Conservation (phyloP, 2,888 invertebrate species). For the Boloria selene region DNA sequence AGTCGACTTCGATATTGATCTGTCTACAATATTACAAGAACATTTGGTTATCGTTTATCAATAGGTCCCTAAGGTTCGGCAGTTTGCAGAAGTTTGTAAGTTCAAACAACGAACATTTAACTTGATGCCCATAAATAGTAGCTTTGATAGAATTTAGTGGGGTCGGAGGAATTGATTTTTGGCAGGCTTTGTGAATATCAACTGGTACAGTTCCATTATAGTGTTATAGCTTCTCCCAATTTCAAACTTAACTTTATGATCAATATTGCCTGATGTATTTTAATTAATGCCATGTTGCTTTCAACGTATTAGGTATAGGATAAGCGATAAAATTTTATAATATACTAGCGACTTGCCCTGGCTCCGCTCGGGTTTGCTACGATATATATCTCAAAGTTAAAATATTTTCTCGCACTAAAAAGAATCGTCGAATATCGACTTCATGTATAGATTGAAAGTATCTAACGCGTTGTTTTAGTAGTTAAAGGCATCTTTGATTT, state of each 20-base stretch:
- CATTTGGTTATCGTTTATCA: constrained; percentile 26
- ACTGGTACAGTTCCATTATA: constrained; percentile 23
- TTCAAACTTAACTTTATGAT: constrained; percentile 2
- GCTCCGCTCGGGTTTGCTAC: no score
- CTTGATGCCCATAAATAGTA: constrained; percentile 40
- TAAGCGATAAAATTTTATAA: no score
- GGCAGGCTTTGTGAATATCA: constrained; percentile 36
- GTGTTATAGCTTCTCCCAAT: constrained; percentile 13
- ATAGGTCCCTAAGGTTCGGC: constrained; percentile 31
- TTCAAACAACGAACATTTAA: constrained; percentile 40
- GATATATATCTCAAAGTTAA: no score
- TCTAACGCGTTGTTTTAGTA: no score
- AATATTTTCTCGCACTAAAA: no score
- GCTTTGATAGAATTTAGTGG: constrained; percentile 38
- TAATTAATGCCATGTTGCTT: constrained; percentile 3
- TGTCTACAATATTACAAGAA: constrained; percentile 6
- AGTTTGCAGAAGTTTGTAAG: constrained; percentile 33
- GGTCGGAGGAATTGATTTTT: constrained; percentile 39
- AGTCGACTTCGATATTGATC: constrained; percentile 8
- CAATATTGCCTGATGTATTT: constrained; percentile 5
- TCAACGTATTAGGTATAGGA: no score
- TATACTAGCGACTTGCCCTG: no score
- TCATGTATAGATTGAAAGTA: no score
- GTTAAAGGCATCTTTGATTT: no score
- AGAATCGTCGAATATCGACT: no score